phyloP scores from a whole-genome alignment of 2,113 vertebrate species.

The Pangasianodon hypophthalmus region DNA sequence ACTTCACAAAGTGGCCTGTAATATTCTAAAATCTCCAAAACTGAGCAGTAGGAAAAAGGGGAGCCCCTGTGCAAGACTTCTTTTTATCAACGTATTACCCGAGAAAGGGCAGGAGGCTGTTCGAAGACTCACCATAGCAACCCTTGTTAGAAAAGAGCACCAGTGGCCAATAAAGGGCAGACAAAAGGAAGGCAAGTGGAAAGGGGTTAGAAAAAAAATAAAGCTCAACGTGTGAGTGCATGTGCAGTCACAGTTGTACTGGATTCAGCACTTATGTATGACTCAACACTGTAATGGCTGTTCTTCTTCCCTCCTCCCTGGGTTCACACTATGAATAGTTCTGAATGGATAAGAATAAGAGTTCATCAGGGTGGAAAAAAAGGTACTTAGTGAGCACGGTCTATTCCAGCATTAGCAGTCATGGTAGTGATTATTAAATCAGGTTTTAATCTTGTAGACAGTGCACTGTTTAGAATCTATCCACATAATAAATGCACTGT shows the following conservation, averaged over 20 bases:
- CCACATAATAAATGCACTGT: background rate
- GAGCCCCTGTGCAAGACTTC: background rate
- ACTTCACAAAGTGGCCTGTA: background rate
- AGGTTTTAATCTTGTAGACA: background rate
- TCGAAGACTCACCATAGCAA: constrained; percentile 64
- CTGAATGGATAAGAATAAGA: background rate
- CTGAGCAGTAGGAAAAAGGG: background rate
- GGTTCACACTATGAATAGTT: constrained; percentile 32
- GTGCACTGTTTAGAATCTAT: background rate
- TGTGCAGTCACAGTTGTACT: constrained; percentile 25
- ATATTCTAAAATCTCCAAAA: background rate
- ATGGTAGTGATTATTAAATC: background rate
- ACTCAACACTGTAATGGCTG: constrained; percentile 52
- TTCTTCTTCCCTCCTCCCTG: constrained; percentile 7
- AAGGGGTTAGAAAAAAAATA: constrained; percentile 40
- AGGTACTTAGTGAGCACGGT: background rate
- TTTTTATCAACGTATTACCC: constrained; percentile 16
- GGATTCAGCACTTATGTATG: constrained; percentile 46
- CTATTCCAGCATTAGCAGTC: background rate
- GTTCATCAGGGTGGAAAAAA: background rate
- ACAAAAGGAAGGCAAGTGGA: constrained; percentile 53
- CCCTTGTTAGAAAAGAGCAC: constrained; percentile 52
- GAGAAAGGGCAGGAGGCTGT: constrained; percentile 28
- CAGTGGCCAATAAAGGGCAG: constrained; percentile 52
- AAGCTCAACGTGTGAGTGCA: constrained; percentile 20